These are phyloP conservation scores for Vimba vimba DNA, from an alignment of 2,113 vertebrate species.

Conservation along the genomic window DNA sequence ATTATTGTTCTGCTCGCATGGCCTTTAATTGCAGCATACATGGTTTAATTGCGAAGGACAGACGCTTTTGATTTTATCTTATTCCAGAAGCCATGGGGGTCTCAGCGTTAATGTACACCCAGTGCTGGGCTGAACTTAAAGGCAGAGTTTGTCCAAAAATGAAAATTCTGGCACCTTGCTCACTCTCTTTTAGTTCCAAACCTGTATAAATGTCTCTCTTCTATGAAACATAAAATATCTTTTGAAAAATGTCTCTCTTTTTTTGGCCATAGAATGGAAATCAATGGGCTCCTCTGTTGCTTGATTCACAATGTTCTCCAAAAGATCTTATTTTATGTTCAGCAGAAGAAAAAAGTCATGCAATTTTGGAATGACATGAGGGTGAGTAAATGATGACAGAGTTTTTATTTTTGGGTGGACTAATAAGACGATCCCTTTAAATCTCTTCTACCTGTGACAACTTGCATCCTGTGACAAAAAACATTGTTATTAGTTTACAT, in stretches of 20 bases:
- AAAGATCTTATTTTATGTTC: no score
- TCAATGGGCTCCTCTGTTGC: neutral
- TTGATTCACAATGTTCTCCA: no score
- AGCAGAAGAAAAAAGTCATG: no score
- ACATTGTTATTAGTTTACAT: neutral
- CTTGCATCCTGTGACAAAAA: neutral
- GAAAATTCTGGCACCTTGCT: neutral
- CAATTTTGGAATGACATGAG: no score
- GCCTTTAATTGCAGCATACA: constrained; percentile 51
- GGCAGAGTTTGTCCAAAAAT: neutral
- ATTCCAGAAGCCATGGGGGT: neutral
- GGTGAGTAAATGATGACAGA: no score
- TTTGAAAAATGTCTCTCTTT: neutral
- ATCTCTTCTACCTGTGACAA: no score
- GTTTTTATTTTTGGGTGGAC: neutral
- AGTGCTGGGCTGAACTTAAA: neutral
- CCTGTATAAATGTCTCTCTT: neutral
- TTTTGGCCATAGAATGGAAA: neutral
- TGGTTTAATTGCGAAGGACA: constrained; percentile 61
- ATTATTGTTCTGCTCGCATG: constrained; percentile 39
- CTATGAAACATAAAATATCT: neutral
- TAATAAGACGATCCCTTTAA: neutral
- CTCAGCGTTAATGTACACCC: neutral
- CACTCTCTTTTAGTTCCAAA: neutral
- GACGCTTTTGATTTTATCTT: constrained; percentile 32